Base-by-base conservation (phyloP, 2,888 invertebrate species). In the Buathra laborator region DNA sequence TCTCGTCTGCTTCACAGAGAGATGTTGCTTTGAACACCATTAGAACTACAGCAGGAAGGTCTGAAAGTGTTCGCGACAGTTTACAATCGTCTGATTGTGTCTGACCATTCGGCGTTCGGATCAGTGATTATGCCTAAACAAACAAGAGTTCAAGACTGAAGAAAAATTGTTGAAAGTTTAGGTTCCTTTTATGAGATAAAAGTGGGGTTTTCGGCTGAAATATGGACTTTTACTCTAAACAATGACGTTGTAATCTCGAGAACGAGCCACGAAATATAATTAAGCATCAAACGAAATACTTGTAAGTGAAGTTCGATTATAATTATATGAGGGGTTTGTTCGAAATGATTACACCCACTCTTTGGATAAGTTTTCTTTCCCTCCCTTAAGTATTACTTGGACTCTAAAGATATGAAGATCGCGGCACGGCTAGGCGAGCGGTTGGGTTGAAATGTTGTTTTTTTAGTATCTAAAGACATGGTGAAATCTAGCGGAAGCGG, bases 281-380 rank as follows among this genome's bases (percentile, higher is more conserved):
- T n/a, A n/a, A n/a, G n/a, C n/a, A n/a, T n/a, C n/a, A n/a, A n/a
- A n/a, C n/a, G n/a, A n/a, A n/a, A n/a, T n/a, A n/a, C n/a, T n/a
- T n/a, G n/a, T n/a, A n/a, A n/a, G n/a, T n/a, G n/a, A n/a, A n/a
- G n/a, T n/a, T n/a, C n/a, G n/a, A n/a, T n/a, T n/a, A n/a, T 46
- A 81, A 67, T 74, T 81, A 81, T 67, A 66, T 66, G 66, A 64
- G 66, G 37, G 66, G 53, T 67, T 74, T 72, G 46, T 74, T 68
- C 66, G 80, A 80, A 56, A 74, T 67, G 80, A 74, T 80, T 56
- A 67, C 72, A 67, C 44, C 24, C 67, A 19, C 44, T 29, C 46
- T 24, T 48, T 68, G n/a, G n/a, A 68, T 24, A 19, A 29, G 46
- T 3, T 19, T 66, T 66, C n/a, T n/a, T 66, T 67, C 48, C 67